These are phyloP conservation scores for Pagetopsis macropterus DNA, from an alignment of 2,797 vertebrate genomes.

Conservation along the genomic window DNA sequence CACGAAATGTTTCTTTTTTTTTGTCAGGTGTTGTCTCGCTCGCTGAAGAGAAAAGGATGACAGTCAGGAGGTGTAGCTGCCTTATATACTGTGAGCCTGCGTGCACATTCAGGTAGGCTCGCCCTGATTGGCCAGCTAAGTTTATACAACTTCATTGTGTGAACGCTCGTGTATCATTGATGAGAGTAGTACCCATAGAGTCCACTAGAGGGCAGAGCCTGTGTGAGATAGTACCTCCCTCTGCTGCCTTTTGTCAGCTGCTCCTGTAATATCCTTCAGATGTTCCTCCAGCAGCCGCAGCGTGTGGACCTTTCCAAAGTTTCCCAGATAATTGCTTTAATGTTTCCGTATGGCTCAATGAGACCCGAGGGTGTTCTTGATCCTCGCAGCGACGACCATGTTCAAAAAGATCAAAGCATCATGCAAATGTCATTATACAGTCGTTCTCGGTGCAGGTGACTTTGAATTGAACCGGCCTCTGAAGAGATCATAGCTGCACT, in stretches of 20 bases:
- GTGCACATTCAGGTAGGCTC: no score
- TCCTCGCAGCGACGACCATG: not conserved
- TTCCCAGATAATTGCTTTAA: conserved; percentile 34
- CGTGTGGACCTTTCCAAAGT: conserved; percentile 4
- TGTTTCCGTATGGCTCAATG: conserved; percentile 19
- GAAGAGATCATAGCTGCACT: not conserved
- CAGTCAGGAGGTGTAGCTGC: no score
- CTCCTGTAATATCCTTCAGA: conserved; percentile 28
- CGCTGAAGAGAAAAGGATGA: no score
- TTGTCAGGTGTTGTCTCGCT: no score
- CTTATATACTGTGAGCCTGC: no score
- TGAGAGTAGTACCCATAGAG: no score
- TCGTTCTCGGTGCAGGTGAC: not conserved
- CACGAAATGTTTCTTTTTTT: no score
- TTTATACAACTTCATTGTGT: no score
- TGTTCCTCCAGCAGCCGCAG: conserved; percentile 32
- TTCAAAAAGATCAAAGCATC: conserved; percentile 36
- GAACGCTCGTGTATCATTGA: no score
- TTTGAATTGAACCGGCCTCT: not conserved
- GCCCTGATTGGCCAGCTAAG: no score
- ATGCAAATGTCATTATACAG: conserved; percentile 7
- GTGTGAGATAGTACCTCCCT: not conserved
- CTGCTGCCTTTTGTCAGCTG: conserved; percentile 40
- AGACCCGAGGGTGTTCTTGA: not conserved
- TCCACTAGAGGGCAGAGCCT: no score